These are phyloP conservation scores for Bradypus variegatus DNA, from an alignment of 2,797 vertebrate genomes.

Conservation along the genomic window DNA sequence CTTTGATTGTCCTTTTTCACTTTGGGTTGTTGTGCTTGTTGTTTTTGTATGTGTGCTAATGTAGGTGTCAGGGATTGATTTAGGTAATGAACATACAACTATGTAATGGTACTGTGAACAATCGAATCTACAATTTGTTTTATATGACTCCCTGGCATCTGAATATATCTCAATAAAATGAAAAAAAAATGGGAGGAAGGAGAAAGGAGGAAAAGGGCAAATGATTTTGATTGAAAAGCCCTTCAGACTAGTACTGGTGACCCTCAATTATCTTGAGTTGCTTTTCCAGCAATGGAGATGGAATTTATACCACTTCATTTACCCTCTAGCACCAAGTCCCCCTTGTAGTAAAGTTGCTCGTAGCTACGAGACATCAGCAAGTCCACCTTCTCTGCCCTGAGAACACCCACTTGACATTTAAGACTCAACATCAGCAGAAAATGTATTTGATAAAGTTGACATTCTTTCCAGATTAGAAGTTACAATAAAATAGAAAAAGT, in stretches of 20 bases:
- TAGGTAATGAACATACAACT: too few relatives aligned
- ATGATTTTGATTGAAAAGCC: background rate
- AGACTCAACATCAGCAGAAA: background rate
- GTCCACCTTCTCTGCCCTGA: background rate
- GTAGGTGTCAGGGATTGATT: too few relatives aligned
- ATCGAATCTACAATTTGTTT: too few relatives aligned
- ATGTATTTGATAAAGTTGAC: background rate
- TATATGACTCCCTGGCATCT: too few relatives aligned
- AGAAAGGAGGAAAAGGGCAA: background rate
- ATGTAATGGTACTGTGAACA: too few relatives aligned
- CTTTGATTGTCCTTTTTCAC: too few relatives aligned
- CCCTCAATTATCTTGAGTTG: background rate
- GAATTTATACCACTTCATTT: background rate
- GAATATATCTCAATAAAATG: too few relatives aligned
- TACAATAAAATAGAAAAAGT: background rate
- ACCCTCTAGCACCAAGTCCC: background rate
- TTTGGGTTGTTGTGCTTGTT: too few relatives aligned
- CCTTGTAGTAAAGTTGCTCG: background rate
- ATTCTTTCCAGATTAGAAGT: background rate
- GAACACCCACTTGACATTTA: background rate
- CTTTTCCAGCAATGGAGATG: background rate
- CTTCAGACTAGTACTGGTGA: background rate
- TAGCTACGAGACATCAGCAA: background rate
- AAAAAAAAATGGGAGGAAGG: background rate
- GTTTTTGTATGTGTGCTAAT: too few relatives aligned